Evolutionary conservation across 2,797 vertebrate species (phyloP).

Genomic region (Peromyscus attwateri): DNA sequence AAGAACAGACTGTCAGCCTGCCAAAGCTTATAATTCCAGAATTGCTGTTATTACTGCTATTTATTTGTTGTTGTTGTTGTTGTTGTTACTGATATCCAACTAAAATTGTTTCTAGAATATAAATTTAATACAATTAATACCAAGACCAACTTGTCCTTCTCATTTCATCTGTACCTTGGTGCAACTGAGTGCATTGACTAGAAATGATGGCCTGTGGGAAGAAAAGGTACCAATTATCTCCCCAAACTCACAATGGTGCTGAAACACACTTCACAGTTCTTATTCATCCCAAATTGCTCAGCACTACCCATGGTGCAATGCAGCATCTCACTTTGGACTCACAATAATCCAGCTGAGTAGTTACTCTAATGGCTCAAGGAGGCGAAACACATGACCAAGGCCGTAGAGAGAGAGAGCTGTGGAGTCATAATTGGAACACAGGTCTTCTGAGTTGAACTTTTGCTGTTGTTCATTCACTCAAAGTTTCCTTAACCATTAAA

Average conservation of each 20-base stretch:
- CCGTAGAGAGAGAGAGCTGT: not conserved
- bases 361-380: not conserved
- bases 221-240: not conserved
- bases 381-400: not conserved
- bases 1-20: not conserved
- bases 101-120: constrained; percentile 16
- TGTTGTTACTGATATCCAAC: not conserved
- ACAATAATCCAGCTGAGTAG: not conserved
- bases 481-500: not conserved
- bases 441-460: not conserved
- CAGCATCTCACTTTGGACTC: not conserved
- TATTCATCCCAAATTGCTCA: not conserved
- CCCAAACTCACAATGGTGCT: not conserved
- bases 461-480: not conserved
- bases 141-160: not conserved
- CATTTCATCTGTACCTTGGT: not conserved
- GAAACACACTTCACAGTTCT: not conserved
- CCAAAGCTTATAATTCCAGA: not conserved
- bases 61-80: not conserved
- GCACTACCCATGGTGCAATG: not conserved
- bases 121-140: not conserved
- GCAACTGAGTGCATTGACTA: not conserved
- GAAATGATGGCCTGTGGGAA: constrained; percentile 13
- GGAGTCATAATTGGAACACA: not conserved
- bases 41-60: not conserved